phyloP scores from a whole-genome alignment of 64 coral and sea anemone species.

The Actinia tenebrosa region DNA sequence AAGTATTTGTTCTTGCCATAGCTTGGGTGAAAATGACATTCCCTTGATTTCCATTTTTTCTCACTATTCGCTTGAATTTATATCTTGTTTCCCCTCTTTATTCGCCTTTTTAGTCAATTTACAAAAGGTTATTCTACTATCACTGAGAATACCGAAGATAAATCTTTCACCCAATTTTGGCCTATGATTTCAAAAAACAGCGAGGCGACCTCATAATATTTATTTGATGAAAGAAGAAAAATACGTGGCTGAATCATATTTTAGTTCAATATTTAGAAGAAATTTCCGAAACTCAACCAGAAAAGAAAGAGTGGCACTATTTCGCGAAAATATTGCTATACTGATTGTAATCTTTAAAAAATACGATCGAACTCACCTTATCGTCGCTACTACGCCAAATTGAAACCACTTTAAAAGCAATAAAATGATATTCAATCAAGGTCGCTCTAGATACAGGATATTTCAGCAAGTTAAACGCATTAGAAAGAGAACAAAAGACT shows the following conservation, averaged over 20 bases:
- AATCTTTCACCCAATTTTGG: too few relatives aligned
- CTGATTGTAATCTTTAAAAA: background rate
- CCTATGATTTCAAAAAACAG: too few relatives aligned
- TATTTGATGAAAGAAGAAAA: too few relatives aligned
- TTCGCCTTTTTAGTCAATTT: too few relatives aligned
- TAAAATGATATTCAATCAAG: background rate
- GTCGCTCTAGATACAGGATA: background rate
- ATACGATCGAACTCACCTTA: background rate
- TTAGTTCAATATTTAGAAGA: too few relatives aligned
- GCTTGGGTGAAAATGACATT: too few relatives aligned
- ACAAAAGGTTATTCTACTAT: too few relatives aligned
- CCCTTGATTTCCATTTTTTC: background rate
- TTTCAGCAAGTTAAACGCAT: background rate
- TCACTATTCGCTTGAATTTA: background rate
- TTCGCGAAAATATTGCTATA: background rate
- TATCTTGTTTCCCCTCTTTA: too few relatives aligned
- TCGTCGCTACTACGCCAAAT: background rate
- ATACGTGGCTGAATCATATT: too few relatives aligned
- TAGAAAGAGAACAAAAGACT: background rate
- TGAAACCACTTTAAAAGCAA: constrained; percentile 1
- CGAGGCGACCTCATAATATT: too few relatives aligned
- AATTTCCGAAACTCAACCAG: too few relatives aligned
- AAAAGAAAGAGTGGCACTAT: background rate
- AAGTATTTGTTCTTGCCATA: background rate
- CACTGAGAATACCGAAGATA: too few relatives aligned